A percentile compares a stretch with the other conserved stretches of the same genome.
Conservation (phyloP, 2,113 vertebrate species). For the Eira barbara region DNA sequence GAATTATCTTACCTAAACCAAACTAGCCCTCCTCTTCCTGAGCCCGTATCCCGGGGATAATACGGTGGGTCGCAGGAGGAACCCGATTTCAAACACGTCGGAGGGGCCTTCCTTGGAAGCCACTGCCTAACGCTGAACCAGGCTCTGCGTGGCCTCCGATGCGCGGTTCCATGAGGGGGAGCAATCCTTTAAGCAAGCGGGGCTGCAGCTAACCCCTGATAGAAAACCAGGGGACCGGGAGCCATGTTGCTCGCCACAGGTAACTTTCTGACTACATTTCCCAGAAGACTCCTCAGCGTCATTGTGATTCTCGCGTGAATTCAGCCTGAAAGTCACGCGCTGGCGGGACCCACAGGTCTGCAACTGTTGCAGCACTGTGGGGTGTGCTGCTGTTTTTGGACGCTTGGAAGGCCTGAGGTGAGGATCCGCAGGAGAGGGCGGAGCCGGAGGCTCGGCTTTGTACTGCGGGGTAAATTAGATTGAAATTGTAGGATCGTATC, state of each 20-base stretch:
- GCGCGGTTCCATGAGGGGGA: background rate
- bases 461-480: background rate
- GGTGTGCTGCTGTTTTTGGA: background rate
- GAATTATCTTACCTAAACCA: background rate
- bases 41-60: background rate
- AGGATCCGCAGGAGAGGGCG: background rate
- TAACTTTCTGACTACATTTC: conserved; percentile 25
- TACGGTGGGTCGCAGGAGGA: background rate
- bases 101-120: background rate
- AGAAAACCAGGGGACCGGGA: fast-evolving
- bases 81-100: background rate
- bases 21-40: background rate
- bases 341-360: background rate
- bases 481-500: background rate
- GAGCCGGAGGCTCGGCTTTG: background rate
- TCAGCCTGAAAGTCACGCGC: conserved; percentile 1
- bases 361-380: fast-evolving
- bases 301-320: conserved; percentile 25
- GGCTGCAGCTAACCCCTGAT: fast-evolving
- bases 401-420: background rate
- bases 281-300: background rate
- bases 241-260: fast-evolving
- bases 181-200: background rate
- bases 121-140: too few species aligned
- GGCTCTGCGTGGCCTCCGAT: background rate